phyloP scores from a whole-genome alignment of 2,113 vertebrate genomes.

The Podiceps cristatus region DNA sequence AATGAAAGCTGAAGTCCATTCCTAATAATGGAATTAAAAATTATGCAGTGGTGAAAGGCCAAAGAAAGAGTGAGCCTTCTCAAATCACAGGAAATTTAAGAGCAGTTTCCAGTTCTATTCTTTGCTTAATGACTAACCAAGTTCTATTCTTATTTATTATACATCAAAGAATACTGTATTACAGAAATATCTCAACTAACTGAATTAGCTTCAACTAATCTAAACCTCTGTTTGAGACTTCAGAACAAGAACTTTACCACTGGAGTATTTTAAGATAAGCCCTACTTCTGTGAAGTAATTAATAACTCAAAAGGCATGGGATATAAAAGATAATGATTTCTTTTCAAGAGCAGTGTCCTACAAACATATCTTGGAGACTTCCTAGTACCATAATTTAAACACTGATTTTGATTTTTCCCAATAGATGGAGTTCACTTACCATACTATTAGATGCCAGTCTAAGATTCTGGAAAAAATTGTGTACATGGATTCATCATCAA shows the following conservation, averaged over 20 bases:
- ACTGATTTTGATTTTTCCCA: background rate
- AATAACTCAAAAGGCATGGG: background rate
- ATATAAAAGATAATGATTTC: background rate
- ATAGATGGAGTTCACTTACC: constrained; percentile 72
- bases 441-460: constrained; percentile 86
- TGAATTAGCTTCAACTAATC: background rate
- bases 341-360: background rate
- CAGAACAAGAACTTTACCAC: background rate
- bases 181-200: background rate
- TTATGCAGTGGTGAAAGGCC: background rate
- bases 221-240: background rate
- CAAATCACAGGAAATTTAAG: background rate
- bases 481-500: constrained; percentile 89
- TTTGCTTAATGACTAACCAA: background rate
- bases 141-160: background rate
- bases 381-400: background rate
- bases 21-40: background rate
- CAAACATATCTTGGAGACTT: background rate
- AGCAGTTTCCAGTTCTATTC: background rate
- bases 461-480: constrained; percentile 91
- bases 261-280: background rate
- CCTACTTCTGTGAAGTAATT: background rate
- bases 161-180: background rate
- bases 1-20: background rate
- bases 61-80: background rate